Evolutionary conservation across 2,113 vertebrate species (phyloP), one percentile per base, ranked within the genome.

Genomic region (Micromys minutus): DNA sequence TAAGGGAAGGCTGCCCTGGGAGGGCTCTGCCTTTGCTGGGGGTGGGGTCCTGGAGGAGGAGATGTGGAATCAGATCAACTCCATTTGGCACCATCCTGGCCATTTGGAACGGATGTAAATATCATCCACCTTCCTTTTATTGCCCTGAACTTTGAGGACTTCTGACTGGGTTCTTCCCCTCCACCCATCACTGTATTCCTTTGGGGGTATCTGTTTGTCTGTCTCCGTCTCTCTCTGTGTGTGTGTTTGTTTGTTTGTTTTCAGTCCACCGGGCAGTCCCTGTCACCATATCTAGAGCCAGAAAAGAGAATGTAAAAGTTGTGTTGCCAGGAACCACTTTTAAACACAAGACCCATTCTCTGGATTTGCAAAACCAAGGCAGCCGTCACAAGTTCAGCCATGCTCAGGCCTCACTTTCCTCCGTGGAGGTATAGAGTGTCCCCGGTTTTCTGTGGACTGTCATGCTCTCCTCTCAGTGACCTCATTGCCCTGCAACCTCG

Each of bases 311-410:
- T 97, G 96, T 80, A 97, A 98, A 97, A 97, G 96, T 97, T 86
- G 95, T 11, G 97, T 98, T n/a, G 93, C 98, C 97, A 98, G 98
- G 98, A 98, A 91, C 97, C 97, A 97, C 98, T 98, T 98, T 97
- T 95, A 98, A 97, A 98, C 96, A 98, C 65, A 95, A 93, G 97
- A 98, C 97, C 98, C 97, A 96, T 98, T 98, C 97, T 98, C 98
- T 98, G 11, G 16, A 26, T 65, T 65, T 47, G 39, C 97, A 97
- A 98, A 98, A 97, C 97, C 98, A 96, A 97, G 81, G 91, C 81
- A 85, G 0, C 90, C 92, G 0, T 89, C 95, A 97, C 95, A 95
- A 95, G 87, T 50, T 96, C 98, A 97, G 97, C 97, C 96, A 52
- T 86, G 94, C 96, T 97, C 95, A 93, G 0, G 72, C 90, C 94